phyloP scores from a whole-genome alignment of 2,113 vertebrate species.

The Zosterops pallidus region DNA sequence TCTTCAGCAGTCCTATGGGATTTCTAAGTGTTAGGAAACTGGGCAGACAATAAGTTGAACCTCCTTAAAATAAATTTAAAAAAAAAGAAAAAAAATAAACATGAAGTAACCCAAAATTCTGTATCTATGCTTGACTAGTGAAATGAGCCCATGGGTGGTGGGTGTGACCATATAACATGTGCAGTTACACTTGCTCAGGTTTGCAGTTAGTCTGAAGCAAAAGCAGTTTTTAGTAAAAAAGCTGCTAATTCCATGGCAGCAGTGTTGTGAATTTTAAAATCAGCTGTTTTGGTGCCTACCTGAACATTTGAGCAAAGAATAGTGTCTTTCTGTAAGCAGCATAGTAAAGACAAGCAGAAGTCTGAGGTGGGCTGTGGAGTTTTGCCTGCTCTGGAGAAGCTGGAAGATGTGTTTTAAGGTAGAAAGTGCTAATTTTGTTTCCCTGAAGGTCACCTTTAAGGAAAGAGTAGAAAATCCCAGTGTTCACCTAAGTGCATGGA shows the following conservation, averaged over 20 bases:
- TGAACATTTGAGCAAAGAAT: background rate
- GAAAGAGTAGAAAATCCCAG: background rate
- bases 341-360: accelerated
- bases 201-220: background rate
- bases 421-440: background rate
- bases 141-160: background rate
- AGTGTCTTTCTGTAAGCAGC: background rate
- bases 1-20: background rate
- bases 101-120: background rate
- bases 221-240: background rate
- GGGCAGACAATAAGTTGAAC: background rate
- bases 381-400: background rate
- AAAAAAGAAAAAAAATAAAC: background rate
- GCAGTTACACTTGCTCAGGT: background rate
- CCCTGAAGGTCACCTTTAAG: background rate
- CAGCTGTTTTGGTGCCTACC: background rate
- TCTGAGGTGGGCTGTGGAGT: background rate
- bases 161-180: background rate
- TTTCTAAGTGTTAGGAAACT: background rate
- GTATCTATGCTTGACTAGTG: background rate
- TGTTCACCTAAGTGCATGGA: background rate
- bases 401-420: background rate
- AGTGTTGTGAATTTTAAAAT: background rate
- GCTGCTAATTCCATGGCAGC: background rate
- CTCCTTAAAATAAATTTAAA: background rate